Percentiles rank a stretch among this genome's conserved stretches.
These are phyloP conservation scores for Drosophila neotestacea DNA, from an alignment of 2,888 invertebrate genomes.

Conservation along the genomic window DNA sequence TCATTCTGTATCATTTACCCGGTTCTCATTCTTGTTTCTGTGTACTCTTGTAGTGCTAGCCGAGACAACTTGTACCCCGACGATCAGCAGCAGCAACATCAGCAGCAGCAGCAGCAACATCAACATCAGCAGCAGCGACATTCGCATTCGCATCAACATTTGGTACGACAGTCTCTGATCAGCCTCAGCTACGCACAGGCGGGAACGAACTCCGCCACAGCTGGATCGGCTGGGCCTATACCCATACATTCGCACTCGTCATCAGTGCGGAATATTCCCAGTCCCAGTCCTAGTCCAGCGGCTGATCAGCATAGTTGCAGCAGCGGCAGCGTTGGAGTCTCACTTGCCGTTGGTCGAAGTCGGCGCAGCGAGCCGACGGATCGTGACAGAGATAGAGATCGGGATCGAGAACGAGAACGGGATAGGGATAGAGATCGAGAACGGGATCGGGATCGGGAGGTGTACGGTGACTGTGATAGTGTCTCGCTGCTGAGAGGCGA, in stretches of 20 bases:
- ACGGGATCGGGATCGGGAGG: conserved; percentile 24
- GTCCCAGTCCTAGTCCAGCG: conserved; percentile 60
- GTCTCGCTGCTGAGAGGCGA: conserved; percentile 76
- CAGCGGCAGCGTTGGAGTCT: conserved; percentile 60
- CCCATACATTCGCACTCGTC: conserved; percentile 50
- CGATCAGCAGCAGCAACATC: conserved; percentile 70
- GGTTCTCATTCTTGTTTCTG: conserved; percentile 66
- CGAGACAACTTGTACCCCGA: conserved; percentile 84
- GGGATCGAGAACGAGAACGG: conserved; percentile 10
- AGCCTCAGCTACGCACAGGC: conserved; percentile 84
- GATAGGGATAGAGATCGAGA: too few species aligned
- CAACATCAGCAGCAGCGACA: conserved; percentile 70
- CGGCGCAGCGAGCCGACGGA: conserved; percentile 18
- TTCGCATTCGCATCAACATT: conserved; percentile 83
- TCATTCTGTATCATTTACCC: conserved; percentile 39
- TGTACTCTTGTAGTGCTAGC: conserved; percentile 82
- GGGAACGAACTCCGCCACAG: conserved; percentile 45
- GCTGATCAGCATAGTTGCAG: conserved; percentile 52
- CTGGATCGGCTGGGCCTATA: conserved; percentile 45
- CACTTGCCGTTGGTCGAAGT: conserved; percentile 37
- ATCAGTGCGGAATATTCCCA: conserved; percentile 54
- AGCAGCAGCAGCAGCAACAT: conserved; percentile 60
- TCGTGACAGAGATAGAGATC: conserved; percentile 26
- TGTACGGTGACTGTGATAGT: conserved; percentile 59
- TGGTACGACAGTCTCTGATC: conserved; percentile 85